These are phyloP conservation scores for Chironomus striatipennis DNA, from an alignment of 1,140 invertebrate genomes.

Conservation along the genomic window DNA sequence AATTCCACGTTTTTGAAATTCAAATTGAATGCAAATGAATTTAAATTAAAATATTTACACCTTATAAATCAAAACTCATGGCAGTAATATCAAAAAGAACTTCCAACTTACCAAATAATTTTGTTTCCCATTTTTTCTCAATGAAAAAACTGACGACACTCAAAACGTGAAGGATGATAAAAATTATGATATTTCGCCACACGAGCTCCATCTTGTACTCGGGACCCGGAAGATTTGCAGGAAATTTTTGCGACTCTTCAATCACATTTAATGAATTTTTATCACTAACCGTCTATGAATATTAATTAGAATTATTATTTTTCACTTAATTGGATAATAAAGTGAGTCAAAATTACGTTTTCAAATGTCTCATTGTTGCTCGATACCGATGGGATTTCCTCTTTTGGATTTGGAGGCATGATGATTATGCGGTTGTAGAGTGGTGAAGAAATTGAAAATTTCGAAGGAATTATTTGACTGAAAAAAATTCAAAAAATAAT, in stretches of 20 bases:
- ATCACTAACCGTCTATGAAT: neutral
- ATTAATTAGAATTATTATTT: neutral
- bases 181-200: slow-evolving; percentile 65
- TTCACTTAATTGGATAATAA: neutral
- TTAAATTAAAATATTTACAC: too few species aligned
- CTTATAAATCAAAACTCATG: neutral
- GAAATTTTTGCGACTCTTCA: neutral
- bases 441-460: too few species aligned
- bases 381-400: neutral
- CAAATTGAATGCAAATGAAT: too few species aligned
- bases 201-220: slow-evolving; percentile 47
- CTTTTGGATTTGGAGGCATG: too few species aligned
- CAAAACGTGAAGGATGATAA: slow-evolving; percentile 54
- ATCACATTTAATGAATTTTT: slow-evolving; percentile 11
- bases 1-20: too few species aligned
- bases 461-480: too few species aligned
- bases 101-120: neutral
- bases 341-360: neutral
- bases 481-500: too few species aligned
- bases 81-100: neutral
- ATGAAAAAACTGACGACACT: slow-evolving; percentile 51
- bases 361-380: neutral
- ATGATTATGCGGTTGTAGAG: too few species aligned
- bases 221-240: neutral
- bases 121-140: neutral